Conservation (phyloP, 2,113 vertebrate species). For the Tinamus guttatus region DNA sequence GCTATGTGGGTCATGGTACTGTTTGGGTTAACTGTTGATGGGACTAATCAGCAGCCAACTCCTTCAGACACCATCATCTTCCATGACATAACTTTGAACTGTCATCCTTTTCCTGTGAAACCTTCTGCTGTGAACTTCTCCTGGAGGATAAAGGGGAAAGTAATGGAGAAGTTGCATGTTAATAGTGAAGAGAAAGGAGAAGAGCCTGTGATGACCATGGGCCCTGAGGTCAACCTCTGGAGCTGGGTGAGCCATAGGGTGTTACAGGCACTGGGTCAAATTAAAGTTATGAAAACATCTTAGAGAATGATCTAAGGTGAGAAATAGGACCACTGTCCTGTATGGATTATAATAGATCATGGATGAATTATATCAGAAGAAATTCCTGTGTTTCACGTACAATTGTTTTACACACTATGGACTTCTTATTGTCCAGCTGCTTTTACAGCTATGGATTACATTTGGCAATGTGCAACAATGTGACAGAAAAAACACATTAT, state of each 20-base stretch:
- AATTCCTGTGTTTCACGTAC: background rate
- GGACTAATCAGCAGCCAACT: background rate
- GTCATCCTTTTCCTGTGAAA: background rate
- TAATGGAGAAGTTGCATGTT: background rate
- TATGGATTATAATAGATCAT: too few relatives aligned
- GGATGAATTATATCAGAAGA: background rate
- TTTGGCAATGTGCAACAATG: background rate
- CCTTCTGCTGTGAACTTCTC: background rate
- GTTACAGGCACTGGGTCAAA: background rate
- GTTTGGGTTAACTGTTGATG: background rate
- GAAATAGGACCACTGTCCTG: background rate
- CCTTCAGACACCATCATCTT: background rate
- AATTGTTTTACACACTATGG: background rate
- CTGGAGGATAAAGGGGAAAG: background rate
- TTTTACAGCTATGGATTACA: background rate
- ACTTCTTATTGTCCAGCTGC: background rate
- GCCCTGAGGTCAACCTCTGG: background rate
- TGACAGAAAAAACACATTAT: background rate
- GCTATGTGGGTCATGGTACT: background rate
- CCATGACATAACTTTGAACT: background rate
- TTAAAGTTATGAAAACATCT: background rate
- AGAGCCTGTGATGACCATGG: accelerated
- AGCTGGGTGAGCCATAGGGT: background rate
- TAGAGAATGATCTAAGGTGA: background rate
- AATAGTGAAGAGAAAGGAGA: background rate